phyloP scores from a whole-genome alignment of 2,113 vertebrate species.

The Poicephalus gulielmi region DNA sequence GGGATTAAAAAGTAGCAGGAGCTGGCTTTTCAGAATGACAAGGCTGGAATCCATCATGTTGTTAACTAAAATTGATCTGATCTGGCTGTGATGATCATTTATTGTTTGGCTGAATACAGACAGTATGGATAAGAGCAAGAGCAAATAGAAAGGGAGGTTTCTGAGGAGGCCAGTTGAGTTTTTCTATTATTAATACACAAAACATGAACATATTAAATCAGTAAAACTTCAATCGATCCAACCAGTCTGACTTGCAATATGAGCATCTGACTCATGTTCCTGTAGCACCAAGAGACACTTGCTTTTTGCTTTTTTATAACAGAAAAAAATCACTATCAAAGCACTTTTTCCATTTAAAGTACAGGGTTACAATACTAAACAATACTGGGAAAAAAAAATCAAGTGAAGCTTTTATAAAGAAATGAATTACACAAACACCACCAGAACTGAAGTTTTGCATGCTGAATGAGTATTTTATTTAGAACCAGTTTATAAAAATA shows the following conservation, averaged over 20 bases:
- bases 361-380: neutral
- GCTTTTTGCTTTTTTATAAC: neutral
- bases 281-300: neutral
- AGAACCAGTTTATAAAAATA: slow-evolving; percentile 99
- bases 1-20: neutral
- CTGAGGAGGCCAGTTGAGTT: neutral
- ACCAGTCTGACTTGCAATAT: neutral
- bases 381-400: neutral
- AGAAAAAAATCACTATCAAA: neutral
- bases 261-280: neutral
- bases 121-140: neutral
- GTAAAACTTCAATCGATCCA: neutral
- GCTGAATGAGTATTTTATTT: slow-evolving; percentile 99
- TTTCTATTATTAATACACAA: neutral
- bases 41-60: neutral
- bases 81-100: neutral
- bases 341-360: neutral
- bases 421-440: slow-evolving; percentile 37
- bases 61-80: neutral
- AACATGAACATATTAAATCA: neutral
- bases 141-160: neutral
- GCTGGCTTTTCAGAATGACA: neutral
- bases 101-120: neutral
- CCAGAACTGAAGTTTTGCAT: slow-evolving; percentile 82
- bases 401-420: neutral